A percentile compares a stretch with the other conserved stretches of the same genome.
These are phyloP conservation scores for Xiphorhynchus elegans DNA, from an alignment of 2,113 vertebrate genomes.

Conservation along the genomic window DNA sequence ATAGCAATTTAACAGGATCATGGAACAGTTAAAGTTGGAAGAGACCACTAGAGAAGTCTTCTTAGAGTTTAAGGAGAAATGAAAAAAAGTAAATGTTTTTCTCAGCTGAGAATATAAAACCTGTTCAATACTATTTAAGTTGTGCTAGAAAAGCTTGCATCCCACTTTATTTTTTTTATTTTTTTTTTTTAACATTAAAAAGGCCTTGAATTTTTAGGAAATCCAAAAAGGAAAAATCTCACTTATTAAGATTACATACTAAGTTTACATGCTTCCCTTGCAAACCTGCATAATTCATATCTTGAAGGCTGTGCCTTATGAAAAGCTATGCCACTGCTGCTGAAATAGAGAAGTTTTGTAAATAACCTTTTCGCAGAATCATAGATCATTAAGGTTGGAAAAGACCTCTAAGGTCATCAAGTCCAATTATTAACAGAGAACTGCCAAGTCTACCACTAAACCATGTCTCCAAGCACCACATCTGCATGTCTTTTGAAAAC, in stretches of 20 bases:
- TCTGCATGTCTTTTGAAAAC: not conserved
- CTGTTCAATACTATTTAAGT: not conserved
- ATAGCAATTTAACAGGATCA: not conserved
- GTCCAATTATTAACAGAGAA: not conserved
- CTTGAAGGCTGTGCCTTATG: not conserved
- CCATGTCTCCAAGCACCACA: not conserved
- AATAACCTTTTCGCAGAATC: not conserved
- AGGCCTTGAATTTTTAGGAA: not conserved
- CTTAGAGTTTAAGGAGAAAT: not conserved
- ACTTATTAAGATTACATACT: not conserved
- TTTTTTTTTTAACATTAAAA: not conserved
- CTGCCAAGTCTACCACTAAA: not conserved
- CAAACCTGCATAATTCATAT: not conserved
- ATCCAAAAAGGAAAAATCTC: not conserved
- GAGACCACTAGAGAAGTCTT: not conserved
- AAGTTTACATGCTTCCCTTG: not conserved
- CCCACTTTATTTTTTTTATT: not conserved
- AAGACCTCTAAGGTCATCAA: fast-evolving
- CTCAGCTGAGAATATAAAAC: not conserved
- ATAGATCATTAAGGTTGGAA: not conserved
- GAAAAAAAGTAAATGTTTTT: not conserved
- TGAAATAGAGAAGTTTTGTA: not conserved
- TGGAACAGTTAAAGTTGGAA: not conserved
- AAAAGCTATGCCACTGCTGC: not conserved
- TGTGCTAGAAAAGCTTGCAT: not conserved